phyloP scores from a whole-genome alignment of 2,113 vertebrate genomes.

The Erythrocercus mccallii region DNA sequence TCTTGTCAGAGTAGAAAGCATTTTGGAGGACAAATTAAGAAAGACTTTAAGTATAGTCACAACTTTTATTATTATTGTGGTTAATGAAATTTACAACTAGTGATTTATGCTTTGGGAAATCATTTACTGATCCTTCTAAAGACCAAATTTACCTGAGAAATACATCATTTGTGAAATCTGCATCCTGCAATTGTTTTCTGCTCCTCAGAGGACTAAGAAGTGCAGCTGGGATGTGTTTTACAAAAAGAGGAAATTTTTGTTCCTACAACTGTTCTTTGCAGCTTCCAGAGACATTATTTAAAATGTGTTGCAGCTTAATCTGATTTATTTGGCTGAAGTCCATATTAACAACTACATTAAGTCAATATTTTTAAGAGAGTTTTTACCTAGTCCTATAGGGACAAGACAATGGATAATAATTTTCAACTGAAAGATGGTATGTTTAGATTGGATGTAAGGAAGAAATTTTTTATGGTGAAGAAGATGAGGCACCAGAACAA shows the following conservation, averaged over 20 bases:
- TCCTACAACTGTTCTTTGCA: not conserved
- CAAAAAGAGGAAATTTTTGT: not conserved
- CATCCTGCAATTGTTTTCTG: not conserved
- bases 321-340: not conserved
- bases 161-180: not conserved
- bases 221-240: not conserved
- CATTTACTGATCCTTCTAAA: not conserved
- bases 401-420: not conserved
- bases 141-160: not conserved
- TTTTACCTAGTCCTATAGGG: not conserved
- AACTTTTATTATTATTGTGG: not conserved
- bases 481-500: not conserved
- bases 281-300: not conserved
- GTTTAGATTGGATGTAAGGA: not conserved
- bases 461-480: not conserved
- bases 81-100: not conserved
- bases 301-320: not conserved
- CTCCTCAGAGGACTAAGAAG: not conserved
- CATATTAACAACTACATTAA: not conserved
- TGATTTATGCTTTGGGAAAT: not conserved
- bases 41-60: not conserved
- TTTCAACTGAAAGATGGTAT: not conserved
- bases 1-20: not conserved
- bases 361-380: not conserved
- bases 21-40: not conserved